Evolutionary conservation across 2,113 vertebrate species (phyloP), one percentile per base, ranked within the genome.

Genomic region (Apodemus sylvaticus): DNA sequence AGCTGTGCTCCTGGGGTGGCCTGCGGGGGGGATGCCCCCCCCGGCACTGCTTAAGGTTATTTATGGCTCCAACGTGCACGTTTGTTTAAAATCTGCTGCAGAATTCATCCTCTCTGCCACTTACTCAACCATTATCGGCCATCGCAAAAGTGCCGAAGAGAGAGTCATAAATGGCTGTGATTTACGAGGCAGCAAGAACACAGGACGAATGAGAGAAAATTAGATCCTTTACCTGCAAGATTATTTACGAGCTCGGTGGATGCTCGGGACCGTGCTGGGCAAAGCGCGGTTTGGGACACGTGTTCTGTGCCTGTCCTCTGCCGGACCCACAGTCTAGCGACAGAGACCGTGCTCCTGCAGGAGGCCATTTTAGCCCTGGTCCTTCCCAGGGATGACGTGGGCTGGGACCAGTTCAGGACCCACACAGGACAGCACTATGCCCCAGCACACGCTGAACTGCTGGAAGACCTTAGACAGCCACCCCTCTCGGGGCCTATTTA

Each of bases 71-170:
- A 22, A 87, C 90, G 97, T 71, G 91, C 94, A 78, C 91, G 95
- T 97, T 98, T 98, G 98, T 98, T 98, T 98, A 96, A 98, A 98
- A 98, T 93, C 97, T 96, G 96, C 98, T 62, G 96, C 98, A 93
- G 97, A 95, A 98, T 96, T 96, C 98, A 96, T 96, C 97, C 97
- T 88, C 97, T 97, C 97, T 89, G 92, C 97, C 97, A 96, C 98
- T 98, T 98, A 98, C 97, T 96, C 96, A 86, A 96, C 97, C 96
- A 98, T 98, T 98, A 98, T 97, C 95, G 96, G 96, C 98, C 97
- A 95, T 95, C 95, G 95, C 97, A 89, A 97, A 98, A 98, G 96
- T 97, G 97, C 96, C 12, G 0, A 96, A 97, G 94, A 92, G 96
- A 98, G 97, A 90, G 95, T 76, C 98, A 94, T 98, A 98, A 98